phyloP scores from a whole-genome alignment of 2,888 invertebrate genomes.

The Drosophila meridiana region DNA sequence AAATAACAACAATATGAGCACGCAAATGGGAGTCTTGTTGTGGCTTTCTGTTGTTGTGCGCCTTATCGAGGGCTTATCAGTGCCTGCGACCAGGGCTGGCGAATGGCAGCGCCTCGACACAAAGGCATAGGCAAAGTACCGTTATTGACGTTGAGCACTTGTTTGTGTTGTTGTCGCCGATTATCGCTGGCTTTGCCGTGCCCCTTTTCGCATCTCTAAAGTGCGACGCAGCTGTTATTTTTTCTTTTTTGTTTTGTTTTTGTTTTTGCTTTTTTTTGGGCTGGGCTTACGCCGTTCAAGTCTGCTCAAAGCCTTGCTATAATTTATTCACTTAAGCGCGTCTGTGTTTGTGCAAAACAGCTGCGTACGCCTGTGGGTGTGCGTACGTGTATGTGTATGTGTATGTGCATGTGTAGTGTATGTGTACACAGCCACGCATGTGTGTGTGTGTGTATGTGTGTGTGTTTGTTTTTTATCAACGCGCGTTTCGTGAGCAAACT shows the following conservation, averaged over 20 bases:
- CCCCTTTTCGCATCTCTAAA: conserved; percentile 54
- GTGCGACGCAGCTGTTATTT: conserved; percentile 57
- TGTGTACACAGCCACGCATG: background rate
- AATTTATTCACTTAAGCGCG: conserved; percentile 9
- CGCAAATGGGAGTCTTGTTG: conserved; percentile 7
- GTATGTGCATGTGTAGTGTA: background rate
- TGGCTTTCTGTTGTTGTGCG: background rate
- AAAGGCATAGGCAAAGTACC: conserved; percentile 17
- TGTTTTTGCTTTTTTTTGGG: background rate
- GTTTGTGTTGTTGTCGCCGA: conserved; percentile 14
- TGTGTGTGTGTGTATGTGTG: background rate
- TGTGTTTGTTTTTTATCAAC: conserved; percentile 47
- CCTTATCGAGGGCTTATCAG: conserved; percentile 44
- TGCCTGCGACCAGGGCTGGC: conserved; percentile 17
- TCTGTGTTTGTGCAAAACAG: conserved; percentile 10
- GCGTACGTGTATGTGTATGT: background rate
- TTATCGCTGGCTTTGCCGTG: conserved; percentile 48
- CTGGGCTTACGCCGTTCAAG: conserved; percentile 25
- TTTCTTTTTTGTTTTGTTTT: background rate
- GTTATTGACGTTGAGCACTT: conserved; percentile 25
- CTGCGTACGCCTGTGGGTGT: conserved; percentile 1
- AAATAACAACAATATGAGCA: background rate
- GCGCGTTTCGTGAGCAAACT: conserved; percentile 27
- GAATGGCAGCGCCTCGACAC: conserved; percentile 1
- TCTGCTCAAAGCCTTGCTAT: conserved; percentile 23